phyloP scores from a whole-genome alignment of 2,888 invertebrate species.

The Standfussiana lucernea region DNA sequence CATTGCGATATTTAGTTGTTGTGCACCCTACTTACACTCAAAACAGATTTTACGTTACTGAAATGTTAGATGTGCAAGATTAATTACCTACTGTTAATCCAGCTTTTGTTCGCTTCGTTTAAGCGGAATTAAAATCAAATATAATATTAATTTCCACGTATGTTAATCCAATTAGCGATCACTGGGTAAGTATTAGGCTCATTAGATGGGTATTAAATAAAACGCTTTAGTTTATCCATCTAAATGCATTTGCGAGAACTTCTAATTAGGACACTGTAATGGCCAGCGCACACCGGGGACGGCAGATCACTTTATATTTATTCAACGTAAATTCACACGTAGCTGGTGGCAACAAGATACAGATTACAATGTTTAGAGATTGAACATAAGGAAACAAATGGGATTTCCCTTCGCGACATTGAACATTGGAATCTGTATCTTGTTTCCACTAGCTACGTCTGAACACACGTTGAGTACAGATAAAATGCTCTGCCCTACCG shows the following conservation, averaged over 20 bases:
- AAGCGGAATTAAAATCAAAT: neutral
- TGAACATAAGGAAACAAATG: neutral
- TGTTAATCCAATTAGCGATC: neutral
- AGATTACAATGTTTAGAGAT: neutral
- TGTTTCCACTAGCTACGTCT: neutral
- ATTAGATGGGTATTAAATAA: neutral
- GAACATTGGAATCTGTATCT: neutral
- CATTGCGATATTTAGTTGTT: neutral
- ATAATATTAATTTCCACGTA: neutral
- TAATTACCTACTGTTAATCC: neutral
- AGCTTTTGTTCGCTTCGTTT: neutral
- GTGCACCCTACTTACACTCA: no score
- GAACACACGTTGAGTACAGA: neutral
- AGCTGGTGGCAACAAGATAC: neutral
- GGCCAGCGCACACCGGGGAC: neutral
- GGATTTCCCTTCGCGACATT: neutral
- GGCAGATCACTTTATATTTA: no score
- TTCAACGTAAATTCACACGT: no score
- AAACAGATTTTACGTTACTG: no score
- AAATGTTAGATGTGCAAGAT: neutral
- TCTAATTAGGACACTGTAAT: constrained; percentile 15
- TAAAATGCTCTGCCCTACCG: neutral
- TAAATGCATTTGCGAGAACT: neutral
- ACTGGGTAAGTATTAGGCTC: neutral
- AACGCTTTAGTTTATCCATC: neutral